Evolutionary conservation across 2,888 invertebrate genomes (phyloP), one percentile per base, ranked within the genome.

Genomic region (Sepioteuthis lessoniana): DNA sequence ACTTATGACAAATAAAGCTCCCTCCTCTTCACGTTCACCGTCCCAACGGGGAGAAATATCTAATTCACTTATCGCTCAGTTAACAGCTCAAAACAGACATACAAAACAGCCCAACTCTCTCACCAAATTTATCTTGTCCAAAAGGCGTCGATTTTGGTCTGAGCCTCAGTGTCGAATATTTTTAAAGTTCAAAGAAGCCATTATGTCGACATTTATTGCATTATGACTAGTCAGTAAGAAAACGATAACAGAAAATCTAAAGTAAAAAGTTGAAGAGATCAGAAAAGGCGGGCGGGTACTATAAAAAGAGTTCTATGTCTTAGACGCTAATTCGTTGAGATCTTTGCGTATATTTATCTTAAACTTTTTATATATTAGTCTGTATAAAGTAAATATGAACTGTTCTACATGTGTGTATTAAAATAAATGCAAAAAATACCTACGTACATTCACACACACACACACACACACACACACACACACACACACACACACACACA

Each of bases 121-220:
- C 13, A 35, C 35, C 13, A 19, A 76, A n/a, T 19, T n/a, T 1
- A 10, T 35, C 76, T 76, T 76, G n/a, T 76, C 76, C n/a, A n/a
- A 76, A n/a, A 16, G 76, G n/a, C 76, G 76, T n/a, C 76, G n/a
- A 10, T 16, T n/a, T n/a, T 76, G 76, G 76, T 76, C 35, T 13
- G n/a, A 76, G 76, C 76, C 13, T 10, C 13, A 76, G 76, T n/a
- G 76, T 35, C 76, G n/a, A 76, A 16, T 35, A n/a, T 76, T 76
- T 76, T 76, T 13, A n/a, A 76, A 76, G 76, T 76, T 76, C 76
- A 76, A 76, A 76, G 76, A 35, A 76, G 76, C 76, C 35, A 76
- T n/a, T n/a, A 76, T 35, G 76, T 35, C 76, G 76, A 76, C 76
- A 76, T 76, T 76, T 76, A 76, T 76, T 76, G 76, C 76, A 76